Base-by-base conservation (phyloP, 2,797 vertebrate species). In the Crypturellus tataupa region DNA sequence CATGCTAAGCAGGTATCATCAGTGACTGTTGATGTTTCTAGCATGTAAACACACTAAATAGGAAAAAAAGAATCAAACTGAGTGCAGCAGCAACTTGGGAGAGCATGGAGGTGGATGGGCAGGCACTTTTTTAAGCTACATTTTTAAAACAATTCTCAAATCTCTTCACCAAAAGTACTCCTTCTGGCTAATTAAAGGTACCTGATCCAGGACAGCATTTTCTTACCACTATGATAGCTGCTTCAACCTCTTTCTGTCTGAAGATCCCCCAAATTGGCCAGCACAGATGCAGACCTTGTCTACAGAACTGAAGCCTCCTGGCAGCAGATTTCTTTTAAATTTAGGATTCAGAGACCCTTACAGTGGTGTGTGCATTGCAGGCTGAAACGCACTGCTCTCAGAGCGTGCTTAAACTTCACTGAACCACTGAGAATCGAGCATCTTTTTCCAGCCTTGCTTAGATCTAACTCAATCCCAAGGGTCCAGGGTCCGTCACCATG, bases 121-220 rank as follows among this genome's bases (percentile, higher is more conserved):
- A 96, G 92, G 91, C 92, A 96, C 94, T 95, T 94, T 40, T 77
- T 91, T 49, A 90, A 94, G 96, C 83, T 96, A 94, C 75, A 75
- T 94, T 91, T 95, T 93, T 12, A 15, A 84, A 84, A 86, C 3
- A 15, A 16, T 53, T 70, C 56, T 90, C 20, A 68, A 62, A 90
- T 64, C 44, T 80, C 56, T 67, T 79, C 29, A 69, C 6, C 51
- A 91, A 78, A 89, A 77, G 37, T 3, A 79, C 0, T 21, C 29
- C 51, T 44, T 37, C 55, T 67, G 40, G 27, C 62, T 63, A 79
- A 87, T 56, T n/a, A 55, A 75, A 91, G 87, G 76, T 42, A 67
- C 5, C 47, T 44, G 31, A 67, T 68, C 25, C 51, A 23, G 42
- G 64, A n/a, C 17, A 76, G 63, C 17, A 44, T 63, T 76, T 86